Conservation (phyloP, 2,888 invertebrate species). For the Agonum fuliginosum region DNA sequence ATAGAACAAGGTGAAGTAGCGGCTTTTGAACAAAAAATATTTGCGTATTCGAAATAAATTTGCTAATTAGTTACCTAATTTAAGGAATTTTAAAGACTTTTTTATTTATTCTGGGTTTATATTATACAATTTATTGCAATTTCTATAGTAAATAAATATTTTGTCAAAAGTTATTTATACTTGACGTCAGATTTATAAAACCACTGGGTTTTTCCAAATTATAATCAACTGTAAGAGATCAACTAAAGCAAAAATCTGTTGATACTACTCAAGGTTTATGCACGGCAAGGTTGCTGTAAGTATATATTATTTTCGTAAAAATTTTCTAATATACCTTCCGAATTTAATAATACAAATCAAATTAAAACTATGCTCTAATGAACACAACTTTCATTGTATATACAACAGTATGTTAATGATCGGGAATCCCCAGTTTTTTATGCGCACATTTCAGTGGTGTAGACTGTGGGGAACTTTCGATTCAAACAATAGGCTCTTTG, state of each 20-base stretch:
- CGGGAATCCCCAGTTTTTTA: constrained; percentile 49
- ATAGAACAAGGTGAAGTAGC: constrained; percentile 1
- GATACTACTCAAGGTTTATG: constrained; percentile 45
- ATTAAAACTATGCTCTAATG: constrained; percentile 12
- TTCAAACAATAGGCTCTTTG: constrained; percentile 16
- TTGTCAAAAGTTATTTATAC: constrained; percentile 35
- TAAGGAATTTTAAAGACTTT: not conserved
- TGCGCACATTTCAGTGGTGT: constrained; percentile 18
- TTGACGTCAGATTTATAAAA: constrained; percentile 50
- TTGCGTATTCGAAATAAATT: not conserved
- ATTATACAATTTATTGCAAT: not conserved
- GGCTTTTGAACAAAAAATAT: not conserved
- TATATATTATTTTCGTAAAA: constrained; percentile 33
- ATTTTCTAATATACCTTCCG: not conserved
- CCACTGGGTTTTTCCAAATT: constrained; percentile 51
- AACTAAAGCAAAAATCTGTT: constrained; percentile 25
- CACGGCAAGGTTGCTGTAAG: constrained; percentile 19
- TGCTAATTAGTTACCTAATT: not conserved
- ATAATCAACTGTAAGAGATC: constrained; percentile 45
- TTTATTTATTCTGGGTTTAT: not conserved
- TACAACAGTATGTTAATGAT: constrained; percentile 31
- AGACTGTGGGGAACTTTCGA: not conserved
- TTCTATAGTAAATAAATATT: constrained; percentile 49
- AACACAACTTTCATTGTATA: constrained; percentile 23
- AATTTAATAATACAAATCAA: constrained; percentile 5